phyloP scores from a whole-genome alignment of 2,888 invertebrate genomes.

The Tromatobia lineatoria region DNA sequence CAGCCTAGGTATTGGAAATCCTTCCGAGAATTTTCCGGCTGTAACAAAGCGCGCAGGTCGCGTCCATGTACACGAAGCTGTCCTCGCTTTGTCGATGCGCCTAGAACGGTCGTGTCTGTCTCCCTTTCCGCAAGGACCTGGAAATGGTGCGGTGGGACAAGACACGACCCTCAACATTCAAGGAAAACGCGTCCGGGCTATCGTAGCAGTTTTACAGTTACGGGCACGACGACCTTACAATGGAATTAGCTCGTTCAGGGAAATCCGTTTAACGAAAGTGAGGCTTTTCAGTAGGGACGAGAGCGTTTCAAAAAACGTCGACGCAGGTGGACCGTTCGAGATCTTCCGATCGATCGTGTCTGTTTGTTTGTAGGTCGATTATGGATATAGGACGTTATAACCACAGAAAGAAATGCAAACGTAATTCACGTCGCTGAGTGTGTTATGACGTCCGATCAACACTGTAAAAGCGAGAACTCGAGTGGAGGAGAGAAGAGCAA shows the following conservation, averaged over 20 bases:
- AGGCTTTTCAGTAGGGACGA: slow-evolving; percentile 59
- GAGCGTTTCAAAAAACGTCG: slow-evolving; percentile 20
- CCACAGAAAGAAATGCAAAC: slow-evolving; percentile 11
- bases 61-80: background rate
- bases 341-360: slow-evolving; percentile 14
- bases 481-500: slow-evolving; percentile 1
- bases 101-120: slow-evolving; percentile 1
- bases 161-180: slow-evolving; percentile 4
- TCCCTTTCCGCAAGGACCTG: slow-evolving; percentile 17
- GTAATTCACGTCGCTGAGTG: slow-evolving; percentile 35
- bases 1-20: slow-evolving; percentile 76
- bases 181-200: slow-evolving; percentile 1
- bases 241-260: slow-evolving; percentile 80
- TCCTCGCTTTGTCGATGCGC: slow-evolving; percentile 15
- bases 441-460: slow-evolving; percentile 75
- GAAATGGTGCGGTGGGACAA: slow-evolving; percentile 6
- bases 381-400: background rate
- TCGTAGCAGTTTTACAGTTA: slow-evolving; percentile 19
- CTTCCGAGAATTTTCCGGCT: slow-evolving; percentile 81
- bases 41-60: slow-evolving; percentile 63
- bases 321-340: slow-evolving; percentile 58
- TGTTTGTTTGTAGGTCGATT: background rate
- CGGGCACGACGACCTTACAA: slow-evolving; percentile 73
- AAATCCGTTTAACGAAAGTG: slow-evolving; percentile 81
- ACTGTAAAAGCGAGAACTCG: slow-evolving; percentile 64